Evolutionary conservation across 1,140 invertebrate species (phyloP), one percentile per base, ranked within the genome.

Genomic region (Platyscapa corneri): DNA sequence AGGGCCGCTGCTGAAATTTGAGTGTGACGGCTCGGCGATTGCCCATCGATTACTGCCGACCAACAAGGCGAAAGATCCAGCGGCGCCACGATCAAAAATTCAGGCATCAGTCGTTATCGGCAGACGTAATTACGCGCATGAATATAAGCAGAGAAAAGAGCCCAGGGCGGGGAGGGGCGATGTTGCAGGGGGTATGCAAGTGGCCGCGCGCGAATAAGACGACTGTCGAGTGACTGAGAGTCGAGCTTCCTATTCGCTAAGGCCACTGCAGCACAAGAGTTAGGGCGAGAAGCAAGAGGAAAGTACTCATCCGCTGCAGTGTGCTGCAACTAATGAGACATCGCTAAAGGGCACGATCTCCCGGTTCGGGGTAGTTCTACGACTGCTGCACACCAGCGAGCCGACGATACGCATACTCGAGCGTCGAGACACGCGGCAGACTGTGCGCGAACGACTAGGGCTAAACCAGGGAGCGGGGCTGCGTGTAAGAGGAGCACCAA

Each of bases 311-410:
- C 90, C 89, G 89, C 82, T 92, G 92, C 92, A 92, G 92, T 90
- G 42, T 34, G 80, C 91, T 93, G 92, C 92, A 93, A 93, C 93
- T 93, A 93, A 93, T 93, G 92, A 93, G 93, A 93, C 93, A 93
- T 93, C 88, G 93, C 93, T 93, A 93, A 93, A 93, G 93, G 93
- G 92, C 92, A 93, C 90, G 87, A 87, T 86, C 90, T 75, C 70
- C 49, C 27, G 23, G 72, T 42, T 46, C n/a, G 77, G 64, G 78
- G 34, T 20, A 20, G 75, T 72, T 53, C 67, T 20, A 20, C 32
- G 32, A 3, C 34, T 37, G 76, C 30, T n/a, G 46, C 72, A 32
- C 53, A 72, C 82, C 30, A n/a, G 60, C 72, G 42, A 1, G 34
- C 56, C 30, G 20, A 27, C 34, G 60, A 82, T 60, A 82, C 53